Evolutionary conservation across 2,113 vertebrate genomes (phyloP).

Genomic region (Callithrix jacchus): DNA sequence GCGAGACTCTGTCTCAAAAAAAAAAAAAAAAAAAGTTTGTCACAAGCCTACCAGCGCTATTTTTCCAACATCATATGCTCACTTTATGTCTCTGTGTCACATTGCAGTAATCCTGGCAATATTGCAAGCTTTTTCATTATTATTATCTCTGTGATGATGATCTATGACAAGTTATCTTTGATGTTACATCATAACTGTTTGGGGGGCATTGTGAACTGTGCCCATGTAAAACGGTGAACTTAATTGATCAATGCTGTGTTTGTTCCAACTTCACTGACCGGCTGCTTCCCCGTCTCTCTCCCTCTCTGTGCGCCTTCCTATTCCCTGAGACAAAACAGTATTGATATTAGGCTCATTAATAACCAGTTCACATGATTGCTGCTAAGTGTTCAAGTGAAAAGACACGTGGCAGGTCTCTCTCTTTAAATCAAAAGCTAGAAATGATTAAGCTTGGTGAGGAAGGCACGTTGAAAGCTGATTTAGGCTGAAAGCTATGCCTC

Average conservation of each 20-base stretch:
- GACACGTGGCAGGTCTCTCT: fast-evolving
- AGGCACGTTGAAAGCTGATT: not conserved
- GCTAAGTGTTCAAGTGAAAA: not conserved
- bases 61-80: not conserved
- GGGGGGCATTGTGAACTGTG: too few species aligned
- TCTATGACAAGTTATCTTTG: not conserved
- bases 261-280: not conserved
- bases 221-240: not conserved
- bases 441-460: not conserved
- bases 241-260: not conserved
- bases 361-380: not conserved
- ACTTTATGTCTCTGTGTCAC: not conserved
- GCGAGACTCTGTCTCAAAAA: too few species aligned
- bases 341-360: not conserved
- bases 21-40: not conserved
- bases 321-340: not conserved
- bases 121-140: not conserved
- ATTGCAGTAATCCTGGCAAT: not conserved
- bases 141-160: not conserved
- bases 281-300: not conserved
- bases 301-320: not conserved
- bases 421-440: not conserved
- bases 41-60: not conserved
- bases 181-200: not conserved
- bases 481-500: not conserved